These are phyloP conservation scores for Brachionus plicatilis DNA, from an alignment of 1,140 invertebrate species.

Conservation along the genomic window DNA sequence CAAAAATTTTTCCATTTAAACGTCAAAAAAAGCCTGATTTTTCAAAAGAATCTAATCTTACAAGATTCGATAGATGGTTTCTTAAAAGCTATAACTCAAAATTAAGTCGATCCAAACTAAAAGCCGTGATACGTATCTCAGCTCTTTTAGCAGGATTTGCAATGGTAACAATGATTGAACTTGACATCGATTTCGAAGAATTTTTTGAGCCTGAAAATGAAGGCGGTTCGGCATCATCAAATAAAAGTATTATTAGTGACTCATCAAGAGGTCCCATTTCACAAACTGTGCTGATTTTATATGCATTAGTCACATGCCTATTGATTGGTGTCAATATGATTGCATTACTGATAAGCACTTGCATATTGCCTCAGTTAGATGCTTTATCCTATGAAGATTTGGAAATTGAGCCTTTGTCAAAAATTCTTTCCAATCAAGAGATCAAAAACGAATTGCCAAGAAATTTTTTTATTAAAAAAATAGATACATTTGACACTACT, in stretches of 20 bases:
- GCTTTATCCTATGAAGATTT: constrained; percentile 14
- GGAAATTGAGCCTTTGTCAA: background rate
- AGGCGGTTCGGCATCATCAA: background rate
- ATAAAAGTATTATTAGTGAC: background rate
- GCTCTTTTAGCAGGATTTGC: constrained; percentile 42
- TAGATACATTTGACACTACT: background rate
- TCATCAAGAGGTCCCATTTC: background rate
- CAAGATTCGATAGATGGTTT: background rate
- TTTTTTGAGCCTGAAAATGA: background rate
- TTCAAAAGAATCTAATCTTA: background rate
- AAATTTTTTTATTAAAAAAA: background rate
- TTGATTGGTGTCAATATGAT: constrained; percentile 42
- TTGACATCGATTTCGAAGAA: background rate
- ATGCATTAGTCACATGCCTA: constrained; percentile 40
- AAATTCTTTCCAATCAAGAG: background rate
- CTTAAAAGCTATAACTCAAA: constrained; percentile 6
- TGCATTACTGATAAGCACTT: constrained; percentile 42
- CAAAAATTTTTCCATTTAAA: background rate
- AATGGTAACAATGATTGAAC: constrained; percentile 42
- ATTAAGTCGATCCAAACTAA: constrained; percentile 42
- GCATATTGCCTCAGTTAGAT: constrained; percentile 43
- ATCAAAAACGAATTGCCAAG: background rate
- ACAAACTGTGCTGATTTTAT: background rate
- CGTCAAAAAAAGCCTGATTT: background rate
- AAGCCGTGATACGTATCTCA: constrained; percentile 41